Conservation (phyloP, 2,113 vertebrate genomes). For the Xenus cinereus region DNA sequence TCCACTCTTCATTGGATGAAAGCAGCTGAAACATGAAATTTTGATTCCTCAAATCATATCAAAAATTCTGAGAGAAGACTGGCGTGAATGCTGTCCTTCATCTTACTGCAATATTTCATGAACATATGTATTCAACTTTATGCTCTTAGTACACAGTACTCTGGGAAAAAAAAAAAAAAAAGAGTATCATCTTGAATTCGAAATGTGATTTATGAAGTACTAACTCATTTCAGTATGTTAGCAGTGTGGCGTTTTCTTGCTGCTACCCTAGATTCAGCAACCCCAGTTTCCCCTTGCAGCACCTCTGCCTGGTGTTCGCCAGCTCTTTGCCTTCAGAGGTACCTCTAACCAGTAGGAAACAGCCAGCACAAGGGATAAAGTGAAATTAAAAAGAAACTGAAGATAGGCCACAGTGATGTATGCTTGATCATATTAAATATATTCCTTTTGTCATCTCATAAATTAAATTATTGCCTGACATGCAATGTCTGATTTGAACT, state of each 20-base stretch:
- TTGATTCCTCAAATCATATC: neutral
- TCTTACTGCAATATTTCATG: neutral
- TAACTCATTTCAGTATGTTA: neutral
- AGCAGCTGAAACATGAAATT: neutral
- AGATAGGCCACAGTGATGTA: neutral
- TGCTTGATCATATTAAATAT: neutral
- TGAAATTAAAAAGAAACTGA: neutral
- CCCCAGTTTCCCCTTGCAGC: neutral
- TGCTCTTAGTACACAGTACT: neutral
- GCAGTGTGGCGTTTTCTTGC: neutral
- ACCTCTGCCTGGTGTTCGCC: neutral
- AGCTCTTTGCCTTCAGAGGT: neutral
- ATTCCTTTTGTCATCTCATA: neutral
- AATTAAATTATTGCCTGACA: neutral
- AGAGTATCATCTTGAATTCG: neutral
- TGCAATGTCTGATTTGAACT: neutral
- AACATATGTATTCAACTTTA: neutral
- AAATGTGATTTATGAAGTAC: neutral
- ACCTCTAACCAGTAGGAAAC: neutral
- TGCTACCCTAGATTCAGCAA: neutral
- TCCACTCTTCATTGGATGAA: neutral
- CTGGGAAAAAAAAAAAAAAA: neutral
- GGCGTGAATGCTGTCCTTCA: neutral
- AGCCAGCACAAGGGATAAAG: neutral
- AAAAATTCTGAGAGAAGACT: neutral